Base-by-base conservation (phyloP, 2,888 invertebrate genomes). In the Patella pellucida region DNA sequence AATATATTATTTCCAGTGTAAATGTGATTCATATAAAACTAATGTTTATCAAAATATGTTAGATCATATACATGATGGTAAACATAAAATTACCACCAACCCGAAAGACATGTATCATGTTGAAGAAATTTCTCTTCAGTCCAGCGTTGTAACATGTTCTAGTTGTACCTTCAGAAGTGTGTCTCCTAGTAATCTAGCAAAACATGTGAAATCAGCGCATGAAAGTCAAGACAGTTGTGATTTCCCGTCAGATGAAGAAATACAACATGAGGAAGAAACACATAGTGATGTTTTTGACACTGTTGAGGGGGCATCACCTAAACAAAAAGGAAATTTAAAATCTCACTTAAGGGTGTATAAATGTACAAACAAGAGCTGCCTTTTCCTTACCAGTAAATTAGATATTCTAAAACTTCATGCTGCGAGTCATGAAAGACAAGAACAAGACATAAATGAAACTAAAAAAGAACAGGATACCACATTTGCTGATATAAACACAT, bases 41-140 rank as follows among this genome's bases (percentile, higher is more conserved):
- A 62, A 62, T 62, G 62, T 62, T 62, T 62, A 62, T 62, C 62
- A 62, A 23, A 62, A 62, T 19, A 19, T 62, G 11, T 62, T n/a
- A 14, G 19, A 62, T 19, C 62, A 62, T 19, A 62, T 62, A 2
- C 62, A 62, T 62, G 62, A 62, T 62, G 62, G 62, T 62, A 19
- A 62, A 19, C 62, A 62, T 62, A 14, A 12, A 23, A 19, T 62
- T 14, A 9, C 62, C 23, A 23, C 11, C 14, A 62, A 62, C 19
- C 62, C 62, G 12, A 23, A 62, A 62, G 62, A 62, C 23, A 62
- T 62, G 62, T 62, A 23, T 14, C 12, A 62, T 62, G 19, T 23
- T 23, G 23, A 23, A 62, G 19, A 62, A 23, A 3, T 23, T 19
- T 23, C 19, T 23, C 23, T 23, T 23, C 19, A 62, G 23, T 62